Evolutionary conservation across 2,797 vertebrate genomes (phyloP).

Genomic region (Lateolabrax maculatus): DNA sequence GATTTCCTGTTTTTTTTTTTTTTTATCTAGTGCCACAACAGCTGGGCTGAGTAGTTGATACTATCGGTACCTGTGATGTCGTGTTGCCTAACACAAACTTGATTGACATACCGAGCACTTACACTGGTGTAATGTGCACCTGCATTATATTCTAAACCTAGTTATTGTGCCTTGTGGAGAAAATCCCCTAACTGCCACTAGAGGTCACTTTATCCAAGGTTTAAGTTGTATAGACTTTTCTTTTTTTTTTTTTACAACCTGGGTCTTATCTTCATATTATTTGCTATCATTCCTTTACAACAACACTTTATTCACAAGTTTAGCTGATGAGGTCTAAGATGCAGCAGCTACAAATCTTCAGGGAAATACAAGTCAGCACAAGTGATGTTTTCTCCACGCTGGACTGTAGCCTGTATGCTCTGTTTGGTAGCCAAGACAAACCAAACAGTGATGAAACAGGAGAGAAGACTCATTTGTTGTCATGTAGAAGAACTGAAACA

Average conservation of each 20-base stretch:
- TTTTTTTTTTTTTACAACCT: background rate
- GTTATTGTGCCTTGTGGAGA: background rate
- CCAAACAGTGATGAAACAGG: background rate
- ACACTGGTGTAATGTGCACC: background rate
- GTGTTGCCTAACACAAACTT: background rate
- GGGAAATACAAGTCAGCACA: background rate
- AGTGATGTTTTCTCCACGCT: background rate
- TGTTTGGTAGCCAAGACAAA: background rate
- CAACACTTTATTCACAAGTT: background rate
- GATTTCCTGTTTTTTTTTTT: background rate
- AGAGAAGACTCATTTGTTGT: background rate
- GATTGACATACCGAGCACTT: too few relatives aligned
- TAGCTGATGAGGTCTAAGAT: background rate
- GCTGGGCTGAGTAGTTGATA: background rate
- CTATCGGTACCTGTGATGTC: background rate
- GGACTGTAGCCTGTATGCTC: background rate
- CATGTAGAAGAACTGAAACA: background rate
- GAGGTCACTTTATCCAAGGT: conserved; percentile 7
- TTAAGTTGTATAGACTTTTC: too few relatives aligned
- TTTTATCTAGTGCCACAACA: background rate
- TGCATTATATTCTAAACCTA: background rate
- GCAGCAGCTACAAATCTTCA: background rate
- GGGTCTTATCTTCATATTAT: background rate
- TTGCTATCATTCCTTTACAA: background rate
- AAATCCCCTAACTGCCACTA: background rate